These are phyloP conservation scores for Benitochromis conjunctus DNA, from an alignment of 2,113 vertebrate species.

Conservation along the genomic window DNA sequence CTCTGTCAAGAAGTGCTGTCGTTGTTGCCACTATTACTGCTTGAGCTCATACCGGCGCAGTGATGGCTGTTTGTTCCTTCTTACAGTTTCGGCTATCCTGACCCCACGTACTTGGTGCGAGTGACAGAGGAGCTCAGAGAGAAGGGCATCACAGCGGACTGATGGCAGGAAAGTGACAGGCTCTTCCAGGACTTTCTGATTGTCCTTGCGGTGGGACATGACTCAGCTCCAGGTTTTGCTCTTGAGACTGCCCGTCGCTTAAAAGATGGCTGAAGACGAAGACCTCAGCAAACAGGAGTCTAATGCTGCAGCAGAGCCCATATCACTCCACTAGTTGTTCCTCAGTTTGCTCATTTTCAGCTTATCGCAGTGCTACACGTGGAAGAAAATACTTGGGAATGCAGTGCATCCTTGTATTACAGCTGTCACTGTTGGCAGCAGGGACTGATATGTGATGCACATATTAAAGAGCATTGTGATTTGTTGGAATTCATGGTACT, in stretches of 20 bases:
- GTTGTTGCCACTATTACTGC: not conserved
- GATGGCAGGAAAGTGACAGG: constrained; percentile 30
- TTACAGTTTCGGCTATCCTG: constrained; percentile 88
- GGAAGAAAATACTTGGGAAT: constrained; percentile 52
- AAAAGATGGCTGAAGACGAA: constrained; percentile 23
- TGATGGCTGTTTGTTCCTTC: constrained; percentile 29
- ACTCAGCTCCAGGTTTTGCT: constrained; percentile 39
- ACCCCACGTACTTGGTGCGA: constrained; percentile 88
- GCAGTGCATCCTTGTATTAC: constrained; percentile 56
- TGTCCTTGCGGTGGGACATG: constrained; percentile 27
- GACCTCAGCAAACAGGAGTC: constrained; percentile 37
- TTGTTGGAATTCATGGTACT: constrained; percentile 39
- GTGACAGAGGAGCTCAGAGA: constrained; percentile 90
- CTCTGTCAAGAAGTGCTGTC: not conserved
- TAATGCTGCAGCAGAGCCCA: constrained; percentile 54
- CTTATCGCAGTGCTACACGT: constrained; percentile 47
- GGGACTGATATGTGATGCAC: constrained; percentile 42
- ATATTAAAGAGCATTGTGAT: constrained; percentile 32
- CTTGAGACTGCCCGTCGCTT: constrained; percentile 18
- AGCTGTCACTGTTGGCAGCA: constrained; percentile 37
- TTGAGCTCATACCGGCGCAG: not conserved
- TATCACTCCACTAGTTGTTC: constrained; percentile 28
- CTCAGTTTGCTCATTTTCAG: constrained; percentile 36
- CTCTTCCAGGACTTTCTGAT: constrained; percentile 37
- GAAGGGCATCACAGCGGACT: constrained; percentile 87